phyloP scores from a whole-genome alignment of 2,113 vertebrate genomes.

The Mobula hypostoma region DNA sequence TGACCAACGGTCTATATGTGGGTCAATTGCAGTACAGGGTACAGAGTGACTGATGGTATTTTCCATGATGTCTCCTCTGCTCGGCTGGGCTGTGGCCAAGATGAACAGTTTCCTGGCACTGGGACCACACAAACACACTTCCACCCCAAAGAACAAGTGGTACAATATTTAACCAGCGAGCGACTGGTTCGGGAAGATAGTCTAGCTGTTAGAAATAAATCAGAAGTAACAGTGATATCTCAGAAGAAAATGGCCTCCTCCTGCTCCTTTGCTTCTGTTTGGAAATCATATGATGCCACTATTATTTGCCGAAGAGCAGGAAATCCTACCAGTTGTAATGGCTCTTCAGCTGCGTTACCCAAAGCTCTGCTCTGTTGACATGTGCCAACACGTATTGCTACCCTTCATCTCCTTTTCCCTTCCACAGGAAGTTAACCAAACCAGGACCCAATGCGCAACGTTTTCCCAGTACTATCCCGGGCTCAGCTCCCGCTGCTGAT shows the following conservation, averaged over 20 bases:
- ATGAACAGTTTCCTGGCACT: slow-evolving; percentile 15
- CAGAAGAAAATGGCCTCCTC: not conserved
- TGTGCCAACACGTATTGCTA: not conserved
- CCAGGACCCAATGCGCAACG: no score
- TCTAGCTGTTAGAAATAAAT: not conserved
- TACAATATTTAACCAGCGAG: not conserved
- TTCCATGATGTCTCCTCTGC: slow-evolving; percentile 35
- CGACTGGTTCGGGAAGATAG: not conserved
- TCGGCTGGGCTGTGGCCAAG: not conserved
- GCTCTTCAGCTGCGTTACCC: not conserved
- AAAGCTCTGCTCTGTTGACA: not conserved
- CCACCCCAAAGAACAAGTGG: not conserved
- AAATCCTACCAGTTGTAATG: not conserved
- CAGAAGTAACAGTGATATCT: not conserved
- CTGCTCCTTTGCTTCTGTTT: not conserved
- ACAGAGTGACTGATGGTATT: slow-evolving; percentile 22
- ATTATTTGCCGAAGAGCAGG: not conserved
- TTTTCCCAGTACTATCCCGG: no score
- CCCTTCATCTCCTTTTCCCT: not conserved
- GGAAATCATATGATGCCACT: not conserved
- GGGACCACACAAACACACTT: not conserved
- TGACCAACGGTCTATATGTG: not conserved
- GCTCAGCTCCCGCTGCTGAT: no score
- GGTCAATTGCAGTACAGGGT: slow-evolving; percentile 25
- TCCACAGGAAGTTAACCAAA: not conserved